A percentile compares a stretch with the other conserved stretches of the same genome.
Conservation (phyloP, 2,797 vertebrate species). For the Hyperoplus immaculatus region DNA sequence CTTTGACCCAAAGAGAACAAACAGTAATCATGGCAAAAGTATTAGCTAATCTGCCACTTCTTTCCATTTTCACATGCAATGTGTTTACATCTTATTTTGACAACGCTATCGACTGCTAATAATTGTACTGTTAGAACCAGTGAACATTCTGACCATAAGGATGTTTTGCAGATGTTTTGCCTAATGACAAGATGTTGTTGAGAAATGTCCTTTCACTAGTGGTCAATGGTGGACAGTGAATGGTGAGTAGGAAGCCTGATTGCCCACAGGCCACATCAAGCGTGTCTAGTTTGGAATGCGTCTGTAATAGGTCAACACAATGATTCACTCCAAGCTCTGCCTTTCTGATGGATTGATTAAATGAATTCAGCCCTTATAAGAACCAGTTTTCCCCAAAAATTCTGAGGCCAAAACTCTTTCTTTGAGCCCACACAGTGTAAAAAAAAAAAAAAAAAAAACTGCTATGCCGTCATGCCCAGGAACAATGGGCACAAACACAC, state of each 20-base stretch:
- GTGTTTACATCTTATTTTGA: not conserved
- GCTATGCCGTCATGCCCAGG: constrained; percentile 27
- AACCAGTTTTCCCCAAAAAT: constrained; percentile 41
- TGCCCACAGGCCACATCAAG: constrained; percentile 56
- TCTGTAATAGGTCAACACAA: constrained; percentile 57
- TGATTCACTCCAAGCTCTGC: constrained; percentile 51
- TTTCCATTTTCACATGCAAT: not conserved
- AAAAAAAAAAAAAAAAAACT: constrained; percentile 14
- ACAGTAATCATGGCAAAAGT: not conserved
- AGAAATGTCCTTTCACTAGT: constrained; percentile 24
- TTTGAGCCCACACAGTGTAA: constrained; percentile 22
- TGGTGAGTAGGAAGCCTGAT: constrained; percentile 43
- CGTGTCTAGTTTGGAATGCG: constrained; percentile 53
- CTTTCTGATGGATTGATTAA: constrained; percentile 33
- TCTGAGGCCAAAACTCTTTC: constrained; percentile 27
- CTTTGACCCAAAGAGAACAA: constrained; percentile 36
- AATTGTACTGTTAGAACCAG: not conserved
- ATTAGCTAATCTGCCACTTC: not conserved
- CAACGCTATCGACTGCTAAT: not conserved
- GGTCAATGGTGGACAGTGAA: constrained; percentile 47
- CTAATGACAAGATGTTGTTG: constrained; percentile 38
- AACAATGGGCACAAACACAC: constrained; percentile 67
- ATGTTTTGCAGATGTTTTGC: constrained; percentile 35
- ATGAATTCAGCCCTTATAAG: constrained; percentile 37
- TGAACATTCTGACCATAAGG: not conserved